These are phyloP conservation scores for Takifugu flavidus DNA, from an alignment of 2,113 vertebrate species.

Conservation along the genomic window DNA sequence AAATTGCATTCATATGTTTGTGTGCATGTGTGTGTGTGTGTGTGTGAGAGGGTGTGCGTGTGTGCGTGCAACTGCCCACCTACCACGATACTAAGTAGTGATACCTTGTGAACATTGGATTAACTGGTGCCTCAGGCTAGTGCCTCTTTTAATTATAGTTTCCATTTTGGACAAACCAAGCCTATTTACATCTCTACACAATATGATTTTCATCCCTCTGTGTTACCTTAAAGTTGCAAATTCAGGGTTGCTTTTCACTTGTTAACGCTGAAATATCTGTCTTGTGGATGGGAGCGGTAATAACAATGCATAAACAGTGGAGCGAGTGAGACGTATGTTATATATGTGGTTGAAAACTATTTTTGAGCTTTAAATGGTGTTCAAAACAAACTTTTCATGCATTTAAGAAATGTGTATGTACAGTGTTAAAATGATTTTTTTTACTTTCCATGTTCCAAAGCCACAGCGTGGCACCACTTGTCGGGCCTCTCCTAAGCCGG, in stretches of 20 bases:
- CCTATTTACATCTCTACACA: not conserved
- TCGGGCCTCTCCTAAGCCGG: slow-evolving; percentile 57
- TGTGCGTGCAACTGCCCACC: slow-evolving; percentile 20
- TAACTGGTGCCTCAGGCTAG: slow-evolving; percentile 41
- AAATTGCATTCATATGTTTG: slow-evolving; percentile 66
- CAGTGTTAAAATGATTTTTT: not conserved
- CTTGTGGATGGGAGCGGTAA: no score
- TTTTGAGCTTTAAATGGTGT: not conserved
- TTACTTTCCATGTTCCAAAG: slow-evolving; percentile 20
- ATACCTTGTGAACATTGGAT: slow-evolving; percentile 56
- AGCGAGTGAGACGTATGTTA: not conserved
- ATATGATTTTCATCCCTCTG: not conserved
- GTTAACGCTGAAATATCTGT: not conserved
- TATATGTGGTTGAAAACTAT: not conserved
- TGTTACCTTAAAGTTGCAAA: slow-evolving; percentile 26
- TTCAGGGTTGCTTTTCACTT: slow-evolving; percentile 14
- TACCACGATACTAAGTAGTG: slow-evolving; percentile 19
- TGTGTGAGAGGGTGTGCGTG: not conserved
- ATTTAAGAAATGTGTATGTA: not conserved
- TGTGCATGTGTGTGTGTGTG: slow-evolving; percentile 16
- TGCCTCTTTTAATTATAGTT: slow-evolving; percentile 43
- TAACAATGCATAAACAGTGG: not conserved
- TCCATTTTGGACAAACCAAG: slow-evolving; percentile 42
- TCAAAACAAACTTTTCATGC: not conserved
- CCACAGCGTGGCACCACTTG: slow-evolving; percentile 45